A percentile compares a stretch with the other conserved stretches of the same genome.
Conservation (phyloP, 2,797 vertebrate species). For the Urophycis tenuis region DNA sequence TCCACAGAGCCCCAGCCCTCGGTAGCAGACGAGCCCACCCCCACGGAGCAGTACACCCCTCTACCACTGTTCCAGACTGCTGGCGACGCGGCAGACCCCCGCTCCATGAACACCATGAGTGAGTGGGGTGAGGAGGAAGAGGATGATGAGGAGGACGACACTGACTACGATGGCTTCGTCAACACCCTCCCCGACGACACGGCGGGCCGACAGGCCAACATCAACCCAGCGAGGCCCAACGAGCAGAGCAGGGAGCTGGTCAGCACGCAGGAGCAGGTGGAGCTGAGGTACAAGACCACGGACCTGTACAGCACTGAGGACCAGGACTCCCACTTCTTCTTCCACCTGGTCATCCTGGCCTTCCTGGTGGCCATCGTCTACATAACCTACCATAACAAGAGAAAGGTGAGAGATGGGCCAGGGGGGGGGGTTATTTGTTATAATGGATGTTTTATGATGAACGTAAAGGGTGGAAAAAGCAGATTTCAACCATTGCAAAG, state of each 20-base stretch:
- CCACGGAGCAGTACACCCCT: neutral
- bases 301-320: conserved; percentile 62
- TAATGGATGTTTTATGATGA: no score
- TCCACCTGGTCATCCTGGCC: conserved; percentile 85
- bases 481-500: no score
- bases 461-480: no score
- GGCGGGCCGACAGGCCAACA: neutral
- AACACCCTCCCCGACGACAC: conserved; percentile 39
- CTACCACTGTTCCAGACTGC: neutral
- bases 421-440: neutral
- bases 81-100: accelerated
- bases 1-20: neutral
- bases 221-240: neutral
- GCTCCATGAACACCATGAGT: accelerated
- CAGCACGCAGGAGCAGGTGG: neutral
- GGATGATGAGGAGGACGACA: conserved; percentile 40
- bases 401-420: conserved; percentile 75
- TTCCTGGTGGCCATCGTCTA: conserved; percentile 88
- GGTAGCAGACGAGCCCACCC: neutral
- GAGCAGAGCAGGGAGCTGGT: conserved; percentile 13
- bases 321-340: conserved; percentile 92
- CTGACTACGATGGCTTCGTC: conserved; percentile 11
- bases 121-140: neutral
- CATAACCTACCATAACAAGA: conserved; percentile 95
- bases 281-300: conserved; percentile 49